Percentiles rank a stretch among this genome's conserved stretches.
Conservation (phyloP, 2,113 vertebrate genomes). For the Clarias magur region DNA sequence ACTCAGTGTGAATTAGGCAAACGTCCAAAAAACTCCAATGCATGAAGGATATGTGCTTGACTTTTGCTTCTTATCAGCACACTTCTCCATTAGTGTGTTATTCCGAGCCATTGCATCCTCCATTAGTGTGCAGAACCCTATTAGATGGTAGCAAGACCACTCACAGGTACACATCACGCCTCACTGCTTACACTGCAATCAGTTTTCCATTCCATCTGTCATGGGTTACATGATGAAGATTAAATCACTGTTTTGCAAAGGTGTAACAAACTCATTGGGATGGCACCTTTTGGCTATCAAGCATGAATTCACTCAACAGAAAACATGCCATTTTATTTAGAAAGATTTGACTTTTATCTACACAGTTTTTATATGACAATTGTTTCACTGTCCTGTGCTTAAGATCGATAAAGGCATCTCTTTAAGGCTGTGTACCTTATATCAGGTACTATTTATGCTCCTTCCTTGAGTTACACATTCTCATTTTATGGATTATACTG, state of each 20-base stretch:
- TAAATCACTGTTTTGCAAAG: conserved; percentile 2
- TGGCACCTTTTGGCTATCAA: background rate
- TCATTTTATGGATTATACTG: conserved; percentile 19
- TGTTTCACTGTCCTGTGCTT: conserved; percentile 26
- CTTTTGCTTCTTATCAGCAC: conserved; percentile 29
- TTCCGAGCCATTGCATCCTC: conserved; percentile 50
- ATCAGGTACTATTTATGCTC: conserved; percentile 13
- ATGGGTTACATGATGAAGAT: conserved; percentile 23
- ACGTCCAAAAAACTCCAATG: conserved; percentile 10
- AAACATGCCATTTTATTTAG: background rate
- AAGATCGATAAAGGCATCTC: conserved; percentile 29
- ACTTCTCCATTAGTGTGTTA: conserved; percentile 52
- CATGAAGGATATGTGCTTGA: conserved; percentile 21
- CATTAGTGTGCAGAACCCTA: conserved; percentile 62
- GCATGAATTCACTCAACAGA: background rate
- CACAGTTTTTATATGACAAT: conserved; percentile 1
- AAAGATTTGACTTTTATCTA: background rate
- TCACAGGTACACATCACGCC: conserved; percentile 52
- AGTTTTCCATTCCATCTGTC: conserved; percentile 27
- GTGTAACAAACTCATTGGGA: background rate
- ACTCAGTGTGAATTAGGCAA: conserved; percentile 34
- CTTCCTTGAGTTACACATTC: conserved; percentile 15
- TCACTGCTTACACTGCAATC: conserved; percentile 37
- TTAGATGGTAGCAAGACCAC: conserved; percentile 58
- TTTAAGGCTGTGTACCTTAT: conserved; percentile 14